Base-by-base conservation (phyloP, 64 coral and sea anemone genomes). In the Pocillopora damicornis region DNA sequence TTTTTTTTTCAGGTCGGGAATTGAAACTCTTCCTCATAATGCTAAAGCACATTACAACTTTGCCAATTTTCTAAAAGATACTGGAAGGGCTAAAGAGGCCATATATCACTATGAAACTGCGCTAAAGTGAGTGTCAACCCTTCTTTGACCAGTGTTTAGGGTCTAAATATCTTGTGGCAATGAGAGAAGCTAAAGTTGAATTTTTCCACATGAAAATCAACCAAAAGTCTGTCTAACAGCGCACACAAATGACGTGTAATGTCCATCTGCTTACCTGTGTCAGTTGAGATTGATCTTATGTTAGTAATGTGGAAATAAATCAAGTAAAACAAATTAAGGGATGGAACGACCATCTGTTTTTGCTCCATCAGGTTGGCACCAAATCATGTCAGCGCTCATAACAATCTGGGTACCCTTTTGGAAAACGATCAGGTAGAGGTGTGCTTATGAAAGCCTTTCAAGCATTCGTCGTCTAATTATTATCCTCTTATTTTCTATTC, bases 31-130 rank as follows among this genome's bases (percentile, higher is more conserved):
- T 68, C 95, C 95, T 34, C 89, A 98, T 61, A 98, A 98, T 94
- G 95, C 85, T 15, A 98, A 98, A 90, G 92, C 91, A 17, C 95
- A 98, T 73, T 98, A 98, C 76, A 98, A 98, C 79, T 98, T 88
- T 66, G 95, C 91, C 0, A 98, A 98, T 76, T 98, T 88, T 87
- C 45, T 98, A n/a, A 98, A 94, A 79, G 95, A 98, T 79, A 58
- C 84, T 15, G 88, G 89, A 37, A 88, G 78, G 75, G 45, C 79
- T 8, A 56, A 91, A 17, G 92, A 93, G 66, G 95, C 95, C 37
- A 84, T 88, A 62, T n/a, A 75, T 11, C 95, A 98, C 61, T 98
- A 98, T 60, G 77, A 69, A 66, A 93, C 15, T 75, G 86, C 92
- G 15, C 59, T 98, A 1, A 59, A 79, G 95, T 94, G 88, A 91